Conservation (phyloP, 2,888 invertebrate species). For the Synergus japonicus region DNA sequence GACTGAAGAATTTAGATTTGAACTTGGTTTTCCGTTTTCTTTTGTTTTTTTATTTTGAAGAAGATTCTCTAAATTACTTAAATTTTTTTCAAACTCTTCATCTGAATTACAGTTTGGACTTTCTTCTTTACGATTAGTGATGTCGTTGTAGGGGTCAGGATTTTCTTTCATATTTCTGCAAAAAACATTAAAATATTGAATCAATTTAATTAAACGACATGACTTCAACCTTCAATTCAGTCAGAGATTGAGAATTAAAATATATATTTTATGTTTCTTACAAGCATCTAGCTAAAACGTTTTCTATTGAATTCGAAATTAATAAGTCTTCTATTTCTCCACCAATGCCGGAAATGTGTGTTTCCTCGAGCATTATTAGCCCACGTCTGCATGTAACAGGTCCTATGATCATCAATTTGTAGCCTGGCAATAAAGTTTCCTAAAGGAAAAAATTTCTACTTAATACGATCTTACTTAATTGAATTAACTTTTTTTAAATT, state of each 20-base stretch:
- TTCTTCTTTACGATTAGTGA: conserved; percentile 39
- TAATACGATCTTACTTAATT: background rate
- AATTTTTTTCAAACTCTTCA: conserved; percentile 63
- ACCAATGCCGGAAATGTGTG: conserved; percentile 82
- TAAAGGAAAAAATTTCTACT: conserved; percentile 50
- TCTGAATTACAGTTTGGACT: conserved; percentile 58
- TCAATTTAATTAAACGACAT: conserved; percentile 10
- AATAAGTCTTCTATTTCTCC: conserved; percentile 85
- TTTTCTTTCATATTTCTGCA: conserved; percentile 78
- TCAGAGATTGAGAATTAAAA: conserved; percentile 7
- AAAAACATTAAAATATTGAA: conserved; percentile 37
- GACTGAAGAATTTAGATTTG: background rate
- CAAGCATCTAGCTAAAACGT: conserved; percentile 81
- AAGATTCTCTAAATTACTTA: conserved; percentile 62
- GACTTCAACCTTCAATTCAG: background rate
- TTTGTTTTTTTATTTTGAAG: conserved; percentile 48
- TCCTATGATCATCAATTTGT: conserved; percentile 84
- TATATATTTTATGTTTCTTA: conserved; percentile 61
- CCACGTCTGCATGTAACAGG: conserved; percentile 86
- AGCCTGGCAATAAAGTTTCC: conserved; percentile 79
- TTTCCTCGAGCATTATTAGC: conserved; percentile 82
- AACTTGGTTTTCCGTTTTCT: conserved; percentile 11
- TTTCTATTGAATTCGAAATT: conserved; percentile 81
- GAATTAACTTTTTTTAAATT: background rate
- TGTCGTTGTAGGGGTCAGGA: conserved; percentile 75